phyloP scores from a whole-genome alignment of 2,888 invertebrate genomes.

The Dynastes tityus region DNA sequence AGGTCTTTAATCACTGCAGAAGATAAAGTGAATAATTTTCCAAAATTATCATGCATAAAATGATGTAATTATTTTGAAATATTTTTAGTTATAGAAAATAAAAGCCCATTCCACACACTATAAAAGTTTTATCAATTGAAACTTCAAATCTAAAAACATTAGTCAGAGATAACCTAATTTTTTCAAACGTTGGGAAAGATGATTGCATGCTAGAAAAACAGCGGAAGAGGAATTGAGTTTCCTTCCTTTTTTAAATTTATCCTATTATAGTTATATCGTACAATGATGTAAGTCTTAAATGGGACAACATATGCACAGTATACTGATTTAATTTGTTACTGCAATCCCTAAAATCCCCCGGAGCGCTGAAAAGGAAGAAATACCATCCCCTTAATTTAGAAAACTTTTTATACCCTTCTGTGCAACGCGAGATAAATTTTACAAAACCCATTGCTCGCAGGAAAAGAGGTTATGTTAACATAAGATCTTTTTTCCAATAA shows the following conservation, averaged over 20 bases:
- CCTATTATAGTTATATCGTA: too few relatives aligned
- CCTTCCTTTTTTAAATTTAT: conserved; percentile 2
- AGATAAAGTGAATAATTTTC: too few relatives aligned
- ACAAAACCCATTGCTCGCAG: background rate
- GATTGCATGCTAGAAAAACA: background rate
- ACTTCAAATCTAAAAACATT: too few relatives aligned
- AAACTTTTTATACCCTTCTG: background rate
- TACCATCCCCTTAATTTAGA: conserved; percentile 5
- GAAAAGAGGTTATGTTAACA: conserved; percentile 23
- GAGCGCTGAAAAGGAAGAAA: background rate
- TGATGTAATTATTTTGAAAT: too few relatives aligned
- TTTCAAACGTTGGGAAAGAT: background rate
- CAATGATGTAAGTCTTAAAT: too few relatives aligned
- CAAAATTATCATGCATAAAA: too few relatives aligned
- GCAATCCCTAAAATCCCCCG: background rate
- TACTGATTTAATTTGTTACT: too few relatives aligned
- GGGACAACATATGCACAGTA: too few relatives aligned
- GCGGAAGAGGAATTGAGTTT: background rate
- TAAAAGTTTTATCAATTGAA: too few relatives aligned
- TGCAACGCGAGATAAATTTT: conserved; percentile 1
- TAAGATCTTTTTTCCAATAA: conserved; percentile 29
- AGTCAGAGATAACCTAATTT: conserved; percentile 4
- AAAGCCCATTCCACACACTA: too few relatives aligned
- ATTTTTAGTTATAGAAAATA: too few relatives aligned
- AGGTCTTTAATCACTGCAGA: too few relatives aligned